phyloP scores from a whole-genome alignment of 2,113 vertebrate species.

The Pao palembangensis region DNA sequence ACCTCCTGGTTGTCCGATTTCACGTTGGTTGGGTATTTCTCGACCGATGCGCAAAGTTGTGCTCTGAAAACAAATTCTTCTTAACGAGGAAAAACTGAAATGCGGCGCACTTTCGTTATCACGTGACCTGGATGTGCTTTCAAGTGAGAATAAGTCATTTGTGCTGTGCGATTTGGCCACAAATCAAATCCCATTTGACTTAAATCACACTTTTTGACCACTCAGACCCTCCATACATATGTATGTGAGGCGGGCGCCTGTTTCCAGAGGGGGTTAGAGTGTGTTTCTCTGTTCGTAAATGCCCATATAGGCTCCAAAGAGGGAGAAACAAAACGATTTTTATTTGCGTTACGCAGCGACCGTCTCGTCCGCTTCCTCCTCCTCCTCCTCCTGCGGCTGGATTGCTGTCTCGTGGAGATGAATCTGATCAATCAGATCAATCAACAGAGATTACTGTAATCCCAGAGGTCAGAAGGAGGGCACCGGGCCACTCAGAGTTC shows the following conservation, averaged over 20 bases:
- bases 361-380: constrained; percentile 4
- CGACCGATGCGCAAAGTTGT: too few species aligned
- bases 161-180: too few species aligned
- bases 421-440: constrained; percentile 72
- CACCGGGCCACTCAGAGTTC: constrained; percentile 63
- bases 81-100: too few species aligned
- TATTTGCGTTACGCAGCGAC: constrained; percentile 27
- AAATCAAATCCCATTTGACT: not conserved
- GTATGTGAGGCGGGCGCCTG: constrained; percentile 8
- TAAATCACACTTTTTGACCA: not conserved
- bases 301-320: constrained; percentile 5
- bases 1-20: too few species aligned
- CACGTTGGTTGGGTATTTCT: too few species aligned
- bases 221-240: not conserved
- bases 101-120: too few species aligned
- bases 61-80: too few species aligned
- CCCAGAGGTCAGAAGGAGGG: constrained; percentile 53
- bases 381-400: constrained; percentile 19
- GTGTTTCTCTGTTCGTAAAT: not conserved
- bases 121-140: not conserved
- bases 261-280: not conserved
- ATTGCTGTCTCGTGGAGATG: constrained; percentile 51
- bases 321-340: not conserved
- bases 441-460: constrained; percentile 68
- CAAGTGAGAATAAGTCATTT: not conserved